These are phyloP conservation scores for Epinephelus cyanopodus DNA, from an alignment of 2,113 vertebrate species.

Conservation along the genomic window DNA sequence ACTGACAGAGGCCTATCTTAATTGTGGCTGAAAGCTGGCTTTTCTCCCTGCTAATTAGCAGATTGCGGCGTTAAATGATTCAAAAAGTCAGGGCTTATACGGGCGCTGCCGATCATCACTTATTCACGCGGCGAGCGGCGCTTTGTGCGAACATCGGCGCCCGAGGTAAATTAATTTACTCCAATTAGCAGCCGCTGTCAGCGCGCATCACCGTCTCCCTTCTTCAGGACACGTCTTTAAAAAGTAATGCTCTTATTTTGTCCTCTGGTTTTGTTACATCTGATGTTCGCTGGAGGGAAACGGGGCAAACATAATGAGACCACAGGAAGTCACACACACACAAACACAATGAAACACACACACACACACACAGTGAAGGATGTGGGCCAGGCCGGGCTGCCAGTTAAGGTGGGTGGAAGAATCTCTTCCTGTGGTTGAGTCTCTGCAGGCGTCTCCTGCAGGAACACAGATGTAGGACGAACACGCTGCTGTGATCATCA, in stretches of 20 bases:
- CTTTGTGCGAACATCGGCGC: conserved; percentile 80
- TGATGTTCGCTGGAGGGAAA: conserved; percentile 75
- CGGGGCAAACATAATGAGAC: conserved; percentile 62
- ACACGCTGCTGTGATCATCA: too few relatives aligned
- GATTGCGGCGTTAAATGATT: conserved; percentile 89
- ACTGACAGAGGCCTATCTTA: conserved; percentile 83
- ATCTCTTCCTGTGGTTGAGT: conserved; percentile 22
- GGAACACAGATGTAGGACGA: not conserved
- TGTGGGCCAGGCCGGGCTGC: conserved; percentile 15
- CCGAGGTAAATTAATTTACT: conserved; percentile 87
- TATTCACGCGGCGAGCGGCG: conserved; percentile 80
- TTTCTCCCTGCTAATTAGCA: conserved; percentile 87
- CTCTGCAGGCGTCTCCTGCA: conserved; percentile 8
- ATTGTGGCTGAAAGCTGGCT: conserved; percentile 85
- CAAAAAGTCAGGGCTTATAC: conserved; percentile 84
- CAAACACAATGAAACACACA: not conserved
- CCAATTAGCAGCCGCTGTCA: conserved; percentile 87
- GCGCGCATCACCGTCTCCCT: conserved; percentile 79
- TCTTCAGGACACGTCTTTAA: conserved; percentile 65
- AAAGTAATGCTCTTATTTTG: conserved; percentile 82
- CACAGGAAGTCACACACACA: conserved; percentile 34
- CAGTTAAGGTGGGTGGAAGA: conserved; percentile 42
- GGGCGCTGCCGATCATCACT: conserved; percentile 85
- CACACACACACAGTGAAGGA: conserved; percentile 15
- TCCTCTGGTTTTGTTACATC: conserved; percentile 79